These are phyloP conservation scores for Drosophila littoralis DNA, from an alignment of 1,140 invertebrate genomes.

Conservation along the genomic window DNA sequence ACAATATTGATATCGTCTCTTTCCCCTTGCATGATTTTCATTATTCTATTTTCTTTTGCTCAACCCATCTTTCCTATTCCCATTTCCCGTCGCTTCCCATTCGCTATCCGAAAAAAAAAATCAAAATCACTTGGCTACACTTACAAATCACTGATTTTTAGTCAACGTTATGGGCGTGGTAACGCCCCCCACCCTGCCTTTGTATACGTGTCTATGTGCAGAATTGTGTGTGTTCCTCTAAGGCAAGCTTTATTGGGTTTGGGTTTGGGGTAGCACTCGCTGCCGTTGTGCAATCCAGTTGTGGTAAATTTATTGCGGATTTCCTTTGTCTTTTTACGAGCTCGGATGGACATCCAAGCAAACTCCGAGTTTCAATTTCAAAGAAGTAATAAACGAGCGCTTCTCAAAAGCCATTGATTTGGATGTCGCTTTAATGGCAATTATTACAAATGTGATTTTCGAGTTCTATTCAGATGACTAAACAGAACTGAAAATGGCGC, in stretches of 20 bases:
- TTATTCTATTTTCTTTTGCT: constrained; percentile 69
- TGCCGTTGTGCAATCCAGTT: constrained; percentile 63
- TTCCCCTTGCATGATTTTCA: constrained; percentile 76
- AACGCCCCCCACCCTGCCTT: constrained; percentile 27
- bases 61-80: constrained; percentile 1
- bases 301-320: constrained; percentile 75
- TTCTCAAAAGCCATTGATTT: constrained; percentile 29
- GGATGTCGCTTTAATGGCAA: constrained; percentile 20
- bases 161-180: constrained; percentile 69
- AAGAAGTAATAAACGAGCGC: constrained; percentile 39
- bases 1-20: constrained; percentile 77
- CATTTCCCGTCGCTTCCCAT: background rate
- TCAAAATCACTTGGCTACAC: constrained; percentile 59
- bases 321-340: constrained; percentile 67
- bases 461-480: background rate
- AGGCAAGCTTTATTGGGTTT: constrained; percentile 28
- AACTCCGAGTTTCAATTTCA: constrained; percentile 6
- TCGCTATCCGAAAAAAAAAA: constrained; percentile 11
- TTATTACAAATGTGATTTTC: constrained; percentile 12
- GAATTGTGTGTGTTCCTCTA: constrained; percentile 15
- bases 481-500: background rate
- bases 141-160: constrained; percentile 78
- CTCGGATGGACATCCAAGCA: constrained; percentile 33
- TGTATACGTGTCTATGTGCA: constrained; percentile 24
- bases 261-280: constrained; percentile 18